Conservation (phyloP, 1,140 invertebrate species). For the Drosophila arizonae region DNA sequence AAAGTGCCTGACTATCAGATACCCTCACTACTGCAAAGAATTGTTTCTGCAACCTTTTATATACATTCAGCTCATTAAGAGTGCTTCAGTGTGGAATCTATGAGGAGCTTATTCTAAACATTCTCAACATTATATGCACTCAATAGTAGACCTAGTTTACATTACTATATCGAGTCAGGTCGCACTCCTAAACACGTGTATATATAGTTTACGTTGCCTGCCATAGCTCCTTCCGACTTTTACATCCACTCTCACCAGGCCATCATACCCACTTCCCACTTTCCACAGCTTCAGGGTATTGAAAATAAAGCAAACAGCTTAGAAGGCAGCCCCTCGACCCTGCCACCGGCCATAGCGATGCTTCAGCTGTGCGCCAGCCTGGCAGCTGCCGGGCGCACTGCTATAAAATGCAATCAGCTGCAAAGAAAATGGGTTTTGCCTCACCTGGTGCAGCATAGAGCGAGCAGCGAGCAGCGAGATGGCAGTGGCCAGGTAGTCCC, state of each 20-base stretch:
- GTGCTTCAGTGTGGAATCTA: too few species aligned
- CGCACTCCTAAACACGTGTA: too few species aligned
- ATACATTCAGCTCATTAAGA: too few species aligned
- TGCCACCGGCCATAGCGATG: background rate
- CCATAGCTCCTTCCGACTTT: background rate
- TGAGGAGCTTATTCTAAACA: too few species aligned
- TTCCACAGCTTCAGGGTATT: too few species aligned
- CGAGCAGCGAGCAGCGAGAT: slow-evolving; percentile 2
- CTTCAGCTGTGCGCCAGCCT: background rate
- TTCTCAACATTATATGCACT: too few species aligned
- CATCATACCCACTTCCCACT: too few species aligned
- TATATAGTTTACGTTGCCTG: background rate
- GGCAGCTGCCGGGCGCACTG: slow-evolving; percentile 50
- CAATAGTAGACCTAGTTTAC: too few species aligned
- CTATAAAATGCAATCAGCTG: slow-evolving; percentile 80
- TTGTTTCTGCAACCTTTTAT: too few species aligned
- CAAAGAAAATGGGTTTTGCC: slow-evolving; percentile 74
- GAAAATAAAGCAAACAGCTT: slow-evolving; percentile 3
- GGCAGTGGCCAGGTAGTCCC: background rate
- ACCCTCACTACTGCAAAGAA: too few species aligned
- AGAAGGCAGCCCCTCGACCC: background rate
- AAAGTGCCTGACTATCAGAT: too few species aligned
- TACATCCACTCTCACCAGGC: background rate
- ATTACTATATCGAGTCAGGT: too few species aligned
- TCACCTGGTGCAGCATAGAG: slow-evolving; percentile 49